Conservation (phyloP, 2,797 vertebrate species). For the Rhinatrema bivittatum region DNA sequence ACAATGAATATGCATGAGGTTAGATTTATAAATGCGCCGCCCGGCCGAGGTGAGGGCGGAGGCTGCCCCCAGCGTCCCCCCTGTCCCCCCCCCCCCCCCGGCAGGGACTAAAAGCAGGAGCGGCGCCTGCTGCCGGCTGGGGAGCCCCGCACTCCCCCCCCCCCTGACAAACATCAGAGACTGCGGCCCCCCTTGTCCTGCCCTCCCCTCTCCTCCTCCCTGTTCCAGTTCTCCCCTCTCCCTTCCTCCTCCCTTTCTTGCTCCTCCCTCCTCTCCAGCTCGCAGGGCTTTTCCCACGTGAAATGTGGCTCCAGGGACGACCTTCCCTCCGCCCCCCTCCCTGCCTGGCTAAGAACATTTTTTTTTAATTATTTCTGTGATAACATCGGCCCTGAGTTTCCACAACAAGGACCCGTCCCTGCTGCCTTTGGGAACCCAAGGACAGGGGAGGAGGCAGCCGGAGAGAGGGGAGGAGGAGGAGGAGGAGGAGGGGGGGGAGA, state of each 20-base stretch:
- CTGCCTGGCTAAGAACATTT: constrained; percentile 4
- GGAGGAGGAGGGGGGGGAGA: background rate
- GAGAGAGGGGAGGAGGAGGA: too few relatives aligned
- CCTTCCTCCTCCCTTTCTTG: constrained; percentile 6
- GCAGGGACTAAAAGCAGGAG: constrained; percentile 5
- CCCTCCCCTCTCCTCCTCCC: background rate
- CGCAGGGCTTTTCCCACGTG: background rate
- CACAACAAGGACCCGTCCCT: too few relatives aligned
- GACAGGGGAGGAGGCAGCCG: background rate
- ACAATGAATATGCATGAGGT: too few relatives aligned
- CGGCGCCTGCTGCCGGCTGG: constrained; percentile 2
- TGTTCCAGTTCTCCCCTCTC: background rate
- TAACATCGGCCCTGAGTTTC: too few relatives aligned
- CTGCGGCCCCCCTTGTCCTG: background rate
- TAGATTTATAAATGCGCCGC: too few relatives aligned
- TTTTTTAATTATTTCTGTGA: too few relatives aligned
- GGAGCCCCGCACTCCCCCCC: too few relatives aligned
- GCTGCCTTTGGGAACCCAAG: background rate
- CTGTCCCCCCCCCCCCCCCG: background rate
- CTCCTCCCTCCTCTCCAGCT: constrained; percentile 11
- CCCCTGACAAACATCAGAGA: background rate
- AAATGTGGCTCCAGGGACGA: too few relatives aligned
- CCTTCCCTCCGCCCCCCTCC: too few relatives aligned
- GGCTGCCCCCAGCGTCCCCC: too few relatives aligned
- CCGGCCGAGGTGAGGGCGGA: too few relatives aligned